Conservation (phyloP, 1,140 invertebrate genomes). For the Psilanteris sp. region DNA sequence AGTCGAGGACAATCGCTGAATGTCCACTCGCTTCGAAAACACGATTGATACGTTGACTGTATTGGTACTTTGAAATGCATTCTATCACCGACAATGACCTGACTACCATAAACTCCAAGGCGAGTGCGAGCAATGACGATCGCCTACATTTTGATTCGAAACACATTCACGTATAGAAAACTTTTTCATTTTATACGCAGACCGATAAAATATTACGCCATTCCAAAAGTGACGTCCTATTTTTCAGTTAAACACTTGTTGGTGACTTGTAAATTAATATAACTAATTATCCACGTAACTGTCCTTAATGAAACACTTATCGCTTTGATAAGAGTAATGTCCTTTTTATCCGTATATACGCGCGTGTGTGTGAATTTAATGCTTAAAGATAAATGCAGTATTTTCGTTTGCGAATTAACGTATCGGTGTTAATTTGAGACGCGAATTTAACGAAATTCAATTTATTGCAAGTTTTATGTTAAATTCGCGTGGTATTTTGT, state of each 20-base stretch:
- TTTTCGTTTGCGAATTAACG: too few relatives aligned
- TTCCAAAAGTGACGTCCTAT: constrained; percentile 2
- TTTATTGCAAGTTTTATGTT: too few relatives aligned
- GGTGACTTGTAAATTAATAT: not conserved
- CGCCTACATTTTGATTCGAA: constrained; percentile 47
- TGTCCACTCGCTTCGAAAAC: constrained; percentile 54
- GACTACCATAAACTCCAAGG: constrained; percentile 66
- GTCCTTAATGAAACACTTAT: not conserved
- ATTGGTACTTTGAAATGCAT: constrained; percentile 59
- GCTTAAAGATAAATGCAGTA: too few relatives aligned
- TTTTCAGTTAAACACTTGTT: constrained; percentile 15
- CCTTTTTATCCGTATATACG: not conserved
- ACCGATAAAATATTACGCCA: constrained; percentile 5
- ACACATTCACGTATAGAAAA: constrained; percentile 13
- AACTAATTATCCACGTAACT: not conserved
- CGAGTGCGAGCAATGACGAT: constrained; percentile 59
- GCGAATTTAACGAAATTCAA: too few relatives aligned
- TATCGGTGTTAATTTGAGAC: too few relatives aligned
- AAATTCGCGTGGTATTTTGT: too few relatives aligned
- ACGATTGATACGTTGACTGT: constrained; percentile 55
- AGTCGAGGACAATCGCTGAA: constrained; percentile 46
- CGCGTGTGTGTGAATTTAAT: too few relatives aligned
- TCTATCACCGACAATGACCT: constrained; percentile 65
- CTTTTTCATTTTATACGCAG: too few relatives aligned
- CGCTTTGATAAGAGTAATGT: not conserved